Conservation (phyloP, 2,888 invertebrate species). For the Volucella inanis region DNA sequence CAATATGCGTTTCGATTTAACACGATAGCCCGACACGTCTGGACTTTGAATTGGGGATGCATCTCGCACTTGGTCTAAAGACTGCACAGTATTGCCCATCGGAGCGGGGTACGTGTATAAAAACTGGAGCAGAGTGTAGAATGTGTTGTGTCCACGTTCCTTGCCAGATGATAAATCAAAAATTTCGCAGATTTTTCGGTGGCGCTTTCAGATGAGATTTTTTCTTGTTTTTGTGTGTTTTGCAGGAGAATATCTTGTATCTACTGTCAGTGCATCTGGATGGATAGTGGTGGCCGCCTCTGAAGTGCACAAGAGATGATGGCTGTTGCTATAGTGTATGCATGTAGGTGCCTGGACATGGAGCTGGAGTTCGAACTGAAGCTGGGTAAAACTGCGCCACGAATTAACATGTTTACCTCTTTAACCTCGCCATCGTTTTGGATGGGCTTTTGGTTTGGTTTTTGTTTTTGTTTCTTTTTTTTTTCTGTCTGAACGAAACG, state of each 20-base stretch:
- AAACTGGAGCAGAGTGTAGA: too few relatives aligned
- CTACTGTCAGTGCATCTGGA: slow-evolving; percentile 57
- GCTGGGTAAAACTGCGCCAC: slow-evolving; percentile 69
- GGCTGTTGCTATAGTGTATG: slow-evolving; percentile 26
- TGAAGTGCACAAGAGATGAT: slow-evolving; percentile 35
- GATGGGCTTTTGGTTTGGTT: slow-evolving; percentile 58
- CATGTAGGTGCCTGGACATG: slow-evolving; percentile 36
- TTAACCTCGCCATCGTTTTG: slow-evolving; percentile 65
- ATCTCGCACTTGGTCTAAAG: slow-evolving; percentile 48
- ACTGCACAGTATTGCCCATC: background rate
- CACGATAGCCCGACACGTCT: slow-evolving; percentile 70
- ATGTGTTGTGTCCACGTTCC: slow-evolving; percentile 63
- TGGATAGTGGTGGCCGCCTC: slow-evolving; percentile 9
- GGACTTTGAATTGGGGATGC: slow-evolving; percentile 65
- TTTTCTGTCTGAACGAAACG: slow-evolving; percentile 22
- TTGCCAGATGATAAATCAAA: slow-evolving; percentile 73
- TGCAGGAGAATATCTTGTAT: slow-evolving; percentile 17
- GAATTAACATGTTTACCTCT: slow-evolving; percentile 75
- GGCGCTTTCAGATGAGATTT: slow-evolving; percentile 61
- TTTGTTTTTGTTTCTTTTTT: slow-evolving; percentile 33
- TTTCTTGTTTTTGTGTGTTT: slow-evolving; percentile 1
- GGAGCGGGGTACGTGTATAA: slow-evolving; percentile 4
- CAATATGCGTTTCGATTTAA: slow-evolving; percentile 74
- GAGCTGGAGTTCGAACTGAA: slow-evolving; percentile 36
- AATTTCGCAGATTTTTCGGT: slow-evolving; percentile 73